These are phyloP conservation scores for Taeniopygia guttata DNA, from an alignment of 2,797 vertebrate species.

Conservation along the genomic window DNA sequence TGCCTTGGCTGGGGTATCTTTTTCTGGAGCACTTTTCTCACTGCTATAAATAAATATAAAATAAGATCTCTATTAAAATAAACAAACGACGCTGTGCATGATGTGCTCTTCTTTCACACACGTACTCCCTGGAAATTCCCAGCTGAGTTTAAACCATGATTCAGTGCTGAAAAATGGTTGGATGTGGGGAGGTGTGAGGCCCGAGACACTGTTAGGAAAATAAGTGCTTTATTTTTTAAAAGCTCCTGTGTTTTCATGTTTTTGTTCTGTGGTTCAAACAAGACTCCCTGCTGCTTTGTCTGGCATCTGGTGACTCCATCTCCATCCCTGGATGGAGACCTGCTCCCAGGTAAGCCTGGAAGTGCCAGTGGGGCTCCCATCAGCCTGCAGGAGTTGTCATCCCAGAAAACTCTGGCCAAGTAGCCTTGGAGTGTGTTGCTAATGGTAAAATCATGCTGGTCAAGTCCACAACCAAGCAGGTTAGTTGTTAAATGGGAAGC, in stretches of 20 bases:
- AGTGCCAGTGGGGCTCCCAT: rapidly evolving
- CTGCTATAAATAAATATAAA: constrained; percentile 45
- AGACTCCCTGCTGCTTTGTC: background rate
- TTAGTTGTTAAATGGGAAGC: background rate
- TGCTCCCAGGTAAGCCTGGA: background rate
- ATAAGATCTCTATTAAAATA: constrained; percentile 43
- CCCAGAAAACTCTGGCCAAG: background rate
- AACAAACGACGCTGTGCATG: background rate
- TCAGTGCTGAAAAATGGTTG: background rate
- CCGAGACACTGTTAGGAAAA: rapidly evolving
- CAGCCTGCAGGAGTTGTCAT: background rate
- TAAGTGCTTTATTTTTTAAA: background rate
- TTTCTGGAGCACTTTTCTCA: constrained; percentile 23
- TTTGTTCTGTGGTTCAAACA: background rate
- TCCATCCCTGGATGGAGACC: background rate
- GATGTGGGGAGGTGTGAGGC: background rate
- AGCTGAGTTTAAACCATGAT: background rate
- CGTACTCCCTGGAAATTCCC: background rate
- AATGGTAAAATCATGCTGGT: rapidly evolving
- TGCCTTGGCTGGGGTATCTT: constrained; percentile 6
- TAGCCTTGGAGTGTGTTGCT: background rate
- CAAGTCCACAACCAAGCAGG: background rate
- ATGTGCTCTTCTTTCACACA: background rate
- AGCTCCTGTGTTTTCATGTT: rapidly evolving
- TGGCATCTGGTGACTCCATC: background rate